phyloP scores from a whole-genome alignment of 2,888 invertebrate genomes.

The Allolobophora icterica region DNA sequence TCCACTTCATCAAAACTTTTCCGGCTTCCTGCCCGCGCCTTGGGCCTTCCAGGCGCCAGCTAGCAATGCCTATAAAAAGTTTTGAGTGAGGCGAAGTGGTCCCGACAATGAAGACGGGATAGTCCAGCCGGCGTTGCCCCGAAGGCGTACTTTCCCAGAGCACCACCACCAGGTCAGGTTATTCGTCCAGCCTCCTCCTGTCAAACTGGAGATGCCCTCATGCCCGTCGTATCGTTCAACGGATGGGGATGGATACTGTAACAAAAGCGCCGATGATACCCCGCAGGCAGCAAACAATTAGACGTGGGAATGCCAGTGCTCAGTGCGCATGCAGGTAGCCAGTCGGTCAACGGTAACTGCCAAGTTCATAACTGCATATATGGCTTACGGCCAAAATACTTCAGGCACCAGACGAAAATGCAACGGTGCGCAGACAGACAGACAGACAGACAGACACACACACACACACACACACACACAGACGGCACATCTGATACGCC shows the following conservation, averaged over 20 bases:
- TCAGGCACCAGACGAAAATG: background rate
- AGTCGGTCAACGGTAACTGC: background rate
- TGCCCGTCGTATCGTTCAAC: background rate
- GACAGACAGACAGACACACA: no score
- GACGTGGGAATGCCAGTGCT: background rate
- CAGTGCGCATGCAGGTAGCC: background rate
- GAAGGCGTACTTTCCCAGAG: background rate
- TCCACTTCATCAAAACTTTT: background rate
- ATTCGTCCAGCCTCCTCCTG: background rate
- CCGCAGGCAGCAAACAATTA: background rate
- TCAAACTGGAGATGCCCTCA: background rate
- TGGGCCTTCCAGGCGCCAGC: background rate
- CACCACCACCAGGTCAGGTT: background rate
- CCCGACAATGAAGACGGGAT: background rate
- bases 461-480: no score
- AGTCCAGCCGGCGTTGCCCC: background rate
- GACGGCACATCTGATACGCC: background rate
- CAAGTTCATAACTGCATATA: no score
- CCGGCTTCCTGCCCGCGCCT: background rate
- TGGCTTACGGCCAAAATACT: background rate
- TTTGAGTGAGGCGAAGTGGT: conserved; percentile 1
- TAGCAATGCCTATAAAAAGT: background rate
- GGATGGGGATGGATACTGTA: background rate
- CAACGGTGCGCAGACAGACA: no score
- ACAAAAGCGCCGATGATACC: background rate